Base-by-base conservation (phyloP, 2,113 vertebrate genomes). In the Spea bombifrons region DNA sequence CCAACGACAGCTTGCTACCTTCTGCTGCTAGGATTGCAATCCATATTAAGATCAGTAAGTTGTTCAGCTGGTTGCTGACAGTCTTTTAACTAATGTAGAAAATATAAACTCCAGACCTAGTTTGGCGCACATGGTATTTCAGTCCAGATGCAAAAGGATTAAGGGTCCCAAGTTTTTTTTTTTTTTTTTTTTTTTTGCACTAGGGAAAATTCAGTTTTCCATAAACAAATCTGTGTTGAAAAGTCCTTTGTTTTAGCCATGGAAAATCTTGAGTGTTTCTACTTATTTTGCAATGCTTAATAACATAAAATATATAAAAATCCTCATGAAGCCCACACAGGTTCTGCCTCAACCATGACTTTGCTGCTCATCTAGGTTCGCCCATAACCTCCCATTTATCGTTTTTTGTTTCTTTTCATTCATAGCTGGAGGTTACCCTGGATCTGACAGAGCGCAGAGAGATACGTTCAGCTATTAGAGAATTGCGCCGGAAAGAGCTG, bases 401-500 rank as follows among this genome's bases (percentile, higher is more conserved):
- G 2, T 30, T 30, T 30, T 30, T 30, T 73, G 45, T 66, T 81
- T 78, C 76, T 45, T 46, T 75, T 17, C 3, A 69, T 30, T 5
- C 48, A 69, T 84, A 98, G 96, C 88, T 99, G 81, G 96, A 98
- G 72, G 91, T 92, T 72, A 97, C 97, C 0, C 74, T 91, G 71
- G 96, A 99, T 84, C 89, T 98, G 84, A 92, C 94, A 0, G 96
- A 99, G 89, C 92, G 97, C 16, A 93, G 95, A 30, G 87, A 90
- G 82, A 99, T 99, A 86, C 95, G 95, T 55, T 93, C 94, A 0
- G 96, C 97, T 46, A 95, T 99, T 77, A 90, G 96, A 75, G 97
- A 99, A 52, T 81, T 98, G 75, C 94, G 94, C 85, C 90, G 92
- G 50, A 91, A 95, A 78, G 96, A 99, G 90, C 90, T 98, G 10